phyloP scores from a whole-genome alignment of 1,140 invertebrate genomes.

The Drosophila sturtevanti region DNA sequence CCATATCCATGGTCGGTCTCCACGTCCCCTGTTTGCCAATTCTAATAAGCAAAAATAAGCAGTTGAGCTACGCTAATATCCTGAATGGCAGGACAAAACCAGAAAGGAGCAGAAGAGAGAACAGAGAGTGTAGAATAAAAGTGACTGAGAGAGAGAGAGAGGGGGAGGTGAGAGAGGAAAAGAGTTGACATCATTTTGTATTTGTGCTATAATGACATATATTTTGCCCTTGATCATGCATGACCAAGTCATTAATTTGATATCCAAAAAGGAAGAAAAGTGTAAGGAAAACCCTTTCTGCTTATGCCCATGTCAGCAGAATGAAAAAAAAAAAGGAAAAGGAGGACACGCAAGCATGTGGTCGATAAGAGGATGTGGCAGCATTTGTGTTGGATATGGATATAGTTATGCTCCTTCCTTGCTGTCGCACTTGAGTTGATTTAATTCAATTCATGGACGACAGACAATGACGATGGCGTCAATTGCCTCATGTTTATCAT shows the following conservation, averaged over 20 bases:
- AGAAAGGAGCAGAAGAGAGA: conserved; percentile 48
- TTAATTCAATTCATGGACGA: conserved; percentile 81
- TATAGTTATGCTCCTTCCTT: conserved; percentile 7
- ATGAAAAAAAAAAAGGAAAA: neutral
- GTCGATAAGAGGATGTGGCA: neutral
- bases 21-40: conserved; percentile 56
- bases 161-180: neutral
- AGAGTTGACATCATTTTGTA: conserved; percentile 12
- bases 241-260: conserved; percentile 70
- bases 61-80: conserved; percentile 61
- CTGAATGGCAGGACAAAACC: conserved; percentile 56
- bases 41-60: conserved; percentile 77
- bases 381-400: neutral
- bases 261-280: conserved; percentile 18
- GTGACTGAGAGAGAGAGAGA: neutral
- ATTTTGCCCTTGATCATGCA: conserved; percentile 56
- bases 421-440: conserved; percentile 77
- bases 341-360: neutral
- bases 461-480: conserved; percentile 79
- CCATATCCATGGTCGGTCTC: neutral
- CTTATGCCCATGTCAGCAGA: conserved; percentile 48
- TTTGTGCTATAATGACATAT: conserved; percentile 45
- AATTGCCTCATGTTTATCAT: conserved; percentile 80
- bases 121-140: conserved; percentile 10
- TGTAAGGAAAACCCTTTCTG: conserved; percentile 30